Evolutionary conservation across 2,888 invertebrate species (phyloP).

Genomic region (Petrophora chlorosata): DNA sequence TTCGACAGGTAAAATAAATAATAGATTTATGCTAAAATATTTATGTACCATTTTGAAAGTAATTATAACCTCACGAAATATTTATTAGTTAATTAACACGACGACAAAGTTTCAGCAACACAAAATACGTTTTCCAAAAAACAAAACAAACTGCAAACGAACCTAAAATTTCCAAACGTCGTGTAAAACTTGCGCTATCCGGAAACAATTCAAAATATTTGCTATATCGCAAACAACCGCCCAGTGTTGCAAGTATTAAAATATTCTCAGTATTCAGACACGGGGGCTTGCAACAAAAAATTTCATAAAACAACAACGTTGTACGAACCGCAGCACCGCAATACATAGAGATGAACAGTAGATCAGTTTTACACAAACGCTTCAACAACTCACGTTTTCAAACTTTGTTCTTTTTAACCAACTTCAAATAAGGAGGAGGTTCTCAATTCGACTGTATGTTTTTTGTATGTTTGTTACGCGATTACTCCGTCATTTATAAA

Average conservation of each 20-base stretch:
- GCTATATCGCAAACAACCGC: slow-evolving; percentile 27
- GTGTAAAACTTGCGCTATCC: slow-evolving; percentile 32
- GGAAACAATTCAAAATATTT: slow-evolving; percentile 38
- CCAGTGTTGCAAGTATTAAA: slow-evolving; percentile 40
- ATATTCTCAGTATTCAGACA: slow-evolving; percentile 42
- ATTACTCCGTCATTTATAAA: too few relatives aligned
- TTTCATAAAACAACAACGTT: slow-evolving; percentile 50
- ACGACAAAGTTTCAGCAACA: not conserved
- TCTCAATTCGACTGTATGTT: too few relatives aligned
- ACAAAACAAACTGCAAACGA: not conserved
- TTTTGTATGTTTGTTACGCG: too few relatives aligned
- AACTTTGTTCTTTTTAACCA: not conserved
- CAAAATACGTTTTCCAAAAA: not conserved
- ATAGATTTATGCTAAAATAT: too few relatives aligned
- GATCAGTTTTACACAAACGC: not conserved
- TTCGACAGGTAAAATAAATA: too few relatives aligned
- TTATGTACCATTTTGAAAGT: too few relatives aligned
- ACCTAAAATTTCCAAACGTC: not conserved
- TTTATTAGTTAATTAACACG: not conserved
- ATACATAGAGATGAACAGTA: slow-evolving; percentile 1
- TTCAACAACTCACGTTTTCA: not conserved
- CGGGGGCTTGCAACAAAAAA: slow-evolving; percentile 42
- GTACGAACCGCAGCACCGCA: slow-evolving; percentile 7
- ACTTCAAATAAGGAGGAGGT: too few relatives aligned
- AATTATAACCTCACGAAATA: too few relatives aligned